Percentiles rank a stretch among this genome's conserved stretches.
Evolutionary conservation across 2,797 vertebrate genomes (phyloP).

Genomic region (Hippocampus kuda): DNA sequence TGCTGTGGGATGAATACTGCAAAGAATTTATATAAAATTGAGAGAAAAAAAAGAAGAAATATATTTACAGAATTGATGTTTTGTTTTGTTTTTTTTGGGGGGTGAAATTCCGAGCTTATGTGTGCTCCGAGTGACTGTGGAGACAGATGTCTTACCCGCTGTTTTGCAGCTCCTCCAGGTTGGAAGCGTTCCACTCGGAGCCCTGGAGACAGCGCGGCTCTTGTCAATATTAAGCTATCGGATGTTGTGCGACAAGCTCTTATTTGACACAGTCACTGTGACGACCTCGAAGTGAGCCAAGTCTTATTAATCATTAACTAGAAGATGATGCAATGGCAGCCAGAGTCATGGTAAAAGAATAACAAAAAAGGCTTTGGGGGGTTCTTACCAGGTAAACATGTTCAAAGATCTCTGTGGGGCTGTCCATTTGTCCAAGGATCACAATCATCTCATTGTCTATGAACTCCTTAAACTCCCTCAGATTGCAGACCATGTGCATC

Average conservation of each 20-base stretch:
- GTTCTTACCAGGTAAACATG: slow-evolving; percentile 86
- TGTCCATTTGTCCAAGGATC: slow-evolving; percentile 98
- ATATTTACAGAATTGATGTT: neutral
- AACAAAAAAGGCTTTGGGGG: neutral
- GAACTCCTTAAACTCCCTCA: slow-evolving; percentile 94
- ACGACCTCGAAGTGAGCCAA: no score
- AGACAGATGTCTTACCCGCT: slow-evolving; percentile 77
- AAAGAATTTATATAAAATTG: no score
- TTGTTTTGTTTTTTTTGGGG: neutral
- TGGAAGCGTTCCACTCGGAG: slow-evolving; percentile 97
- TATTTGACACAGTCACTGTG: neutral
- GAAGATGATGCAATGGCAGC: neutral
- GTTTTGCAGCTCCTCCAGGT: slow-evolving; percentile 93
- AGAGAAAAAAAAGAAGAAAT: neutral
- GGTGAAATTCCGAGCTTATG: neutral
- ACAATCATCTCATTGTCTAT: slow-evolving; percentile 98
- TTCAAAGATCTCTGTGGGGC: slow-evolving; percentile 94
- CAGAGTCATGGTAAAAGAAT: neutral
- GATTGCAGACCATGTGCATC: slow-evolving; percentile 96
- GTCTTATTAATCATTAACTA: neutral
- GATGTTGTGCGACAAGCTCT: neutral
- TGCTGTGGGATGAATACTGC: neutral
- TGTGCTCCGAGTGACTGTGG: neutral
- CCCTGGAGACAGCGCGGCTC: slow-evolving; percentile 67
- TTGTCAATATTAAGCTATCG: slow-evolving; percentile 7